Conservation (phyloP, 2,797 vertebrate genomes). For the Intellagama lesueurii region DNA sequence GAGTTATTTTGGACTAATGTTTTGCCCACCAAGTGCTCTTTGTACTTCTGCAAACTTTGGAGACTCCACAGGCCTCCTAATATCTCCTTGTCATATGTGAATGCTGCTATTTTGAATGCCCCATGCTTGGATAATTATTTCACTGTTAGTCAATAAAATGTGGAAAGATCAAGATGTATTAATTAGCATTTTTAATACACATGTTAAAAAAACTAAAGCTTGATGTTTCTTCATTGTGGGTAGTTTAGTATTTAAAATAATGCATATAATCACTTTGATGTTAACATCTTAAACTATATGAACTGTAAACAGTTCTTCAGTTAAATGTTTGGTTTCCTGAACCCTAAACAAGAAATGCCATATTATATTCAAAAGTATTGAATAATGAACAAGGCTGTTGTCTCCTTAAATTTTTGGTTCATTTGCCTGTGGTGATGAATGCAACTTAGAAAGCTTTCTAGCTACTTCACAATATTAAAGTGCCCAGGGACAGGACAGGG, state of each 20-base stretch:
- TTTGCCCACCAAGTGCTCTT: too few species aligned
- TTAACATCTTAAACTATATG: constrained; percentile 57
- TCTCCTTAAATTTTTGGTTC: constrained; percentile 67
- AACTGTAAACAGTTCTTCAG: constrained; percentile 59
- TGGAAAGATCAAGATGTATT: not conserved
- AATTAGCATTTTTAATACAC: not conserved
- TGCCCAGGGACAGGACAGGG: constrained; percentile 82
- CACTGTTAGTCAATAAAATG: not conserved
- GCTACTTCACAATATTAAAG: constrained; percentile 75
- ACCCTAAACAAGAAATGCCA: constrained; percentile 46
- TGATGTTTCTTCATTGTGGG: constrained; percentile 28
- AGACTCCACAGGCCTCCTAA: not conserved
- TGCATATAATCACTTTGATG: constrained; percentile 56
- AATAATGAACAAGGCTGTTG: constrained; percentile 57
- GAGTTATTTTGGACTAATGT: not conserved
- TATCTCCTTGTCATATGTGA: not conserved
- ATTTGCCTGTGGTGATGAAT: constrained; percentile 75
- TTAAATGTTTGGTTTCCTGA: constrained; percentile 49
- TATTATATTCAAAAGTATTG: constrained; percentile 63
- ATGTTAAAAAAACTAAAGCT: not conserved
- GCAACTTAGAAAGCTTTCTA: constrained; percentile 76
- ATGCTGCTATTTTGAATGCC: not conserved
- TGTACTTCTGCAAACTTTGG: not conserved
- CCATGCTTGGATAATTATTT: not conserved
- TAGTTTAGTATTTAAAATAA: constrained; percentile 53